Conservation (phyloP, 92 coral and sea anemone genomes). For the Phenganax marumi region DNA sequence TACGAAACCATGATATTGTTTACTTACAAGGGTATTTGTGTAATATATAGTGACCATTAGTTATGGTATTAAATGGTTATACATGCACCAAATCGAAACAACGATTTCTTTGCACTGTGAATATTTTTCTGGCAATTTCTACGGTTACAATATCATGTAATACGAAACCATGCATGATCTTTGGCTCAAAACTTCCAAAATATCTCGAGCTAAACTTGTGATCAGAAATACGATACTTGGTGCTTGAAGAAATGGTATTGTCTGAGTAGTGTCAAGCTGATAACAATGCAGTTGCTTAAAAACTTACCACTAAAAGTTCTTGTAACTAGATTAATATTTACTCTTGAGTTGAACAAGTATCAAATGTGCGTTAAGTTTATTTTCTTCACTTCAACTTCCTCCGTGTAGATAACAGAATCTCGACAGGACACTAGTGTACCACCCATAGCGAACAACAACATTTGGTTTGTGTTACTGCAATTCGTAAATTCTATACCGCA, state of each 20-base stretch:
- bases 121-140: background rate
- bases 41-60: too few species aligned
- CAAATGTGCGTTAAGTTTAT: conserved; percentile 37
- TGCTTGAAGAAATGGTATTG: background rate
- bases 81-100: conserved; percentile 2
- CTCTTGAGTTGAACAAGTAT: conserved; percentile 20
- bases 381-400: conserved; percentile 39
- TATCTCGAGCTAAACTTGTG: background rate
- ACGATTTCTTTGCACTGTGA: background rate
- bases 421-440: conserved; percentile 39
- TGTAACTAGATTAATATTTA: conserved; percentile 2
- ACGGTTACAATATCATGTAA: conserved; percentile 5
- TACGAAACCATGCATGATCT: conserved; percentile 15
- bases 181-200: background rate
- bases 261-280: background rate
- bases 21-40: background rate
- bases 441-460: conserved; percentile 46
- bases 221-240: background rate
- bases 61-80: background rate
- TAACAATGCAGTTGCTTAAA: background rate
- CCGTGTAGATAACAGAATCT: conserved; percentile 37
- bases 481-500: conserved; percentile 7
- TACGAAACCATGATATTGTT: background rate
- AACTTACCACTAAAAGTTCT: background rate
- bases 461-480: conserved; percentile 41